Evolutionary conservation across 2,888 invertebrate species (phyloP).

Genomic region (Lasioglossum morio): DNA sequence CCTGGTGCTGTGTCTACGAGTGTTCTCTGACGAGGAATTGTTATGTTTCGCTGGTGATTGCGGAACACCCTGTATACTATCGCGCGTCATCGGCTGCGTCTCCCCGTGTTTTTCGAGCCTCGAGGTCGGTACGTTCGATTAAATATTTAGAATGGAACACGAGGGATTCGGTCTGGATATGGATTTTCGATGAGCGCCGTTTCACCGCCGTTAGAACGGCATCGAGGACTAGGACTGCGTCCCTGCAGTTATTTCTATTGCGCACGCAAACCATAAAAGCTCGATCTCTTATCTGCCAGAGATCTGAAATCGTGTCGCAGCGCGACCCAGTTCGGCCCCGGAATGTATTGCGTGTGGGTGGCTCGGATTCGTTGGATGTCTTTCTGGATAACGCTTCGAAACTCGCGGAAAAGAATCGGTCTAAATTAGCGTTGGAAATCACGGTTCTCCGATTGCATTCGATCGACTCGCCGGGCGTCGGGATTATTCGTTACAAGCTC

Average conservation of each 20-base stretch:
- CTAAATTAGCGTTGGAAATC: constrained; percentile 18
- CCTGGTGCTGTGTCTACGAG: neutral
- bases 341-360: constrained; percentile 47
- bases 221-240: neutral
- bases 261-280: constrained; percentile 25
- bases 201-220: neutral
- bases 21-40: neutral
- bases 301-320: constrained; percentile 34
- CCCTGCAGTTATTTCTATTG: constrained; percentile 8
- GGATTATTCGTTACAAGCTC: neutral
- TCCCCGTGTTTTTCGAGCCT: neutral
- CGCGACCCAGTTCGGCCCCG: constrained; percentile 38
- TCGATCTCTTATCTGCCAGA: constrained; percentile 19
- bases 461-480: neutral
- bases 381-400: neutral
- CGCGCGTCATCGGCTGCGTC: neutral
- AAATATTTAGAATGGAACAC: constrained; percentile 12
- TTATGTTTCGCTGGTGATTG: neutral
- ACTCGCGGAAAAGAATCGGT: constrained; percentile 10
- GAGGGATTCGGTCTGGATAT: neutral
- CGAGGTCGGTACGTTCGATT: constrained; percentile 1
- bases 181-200: neutral
- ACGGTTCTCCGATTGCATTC: neutral
- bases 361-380: constrained; percentile 31
- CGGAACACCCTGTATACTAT: neutral